phyloP scores from a whole-genome alignment of 2,113 vertebrate genomes.

The Macrotus californicus region DNA sequence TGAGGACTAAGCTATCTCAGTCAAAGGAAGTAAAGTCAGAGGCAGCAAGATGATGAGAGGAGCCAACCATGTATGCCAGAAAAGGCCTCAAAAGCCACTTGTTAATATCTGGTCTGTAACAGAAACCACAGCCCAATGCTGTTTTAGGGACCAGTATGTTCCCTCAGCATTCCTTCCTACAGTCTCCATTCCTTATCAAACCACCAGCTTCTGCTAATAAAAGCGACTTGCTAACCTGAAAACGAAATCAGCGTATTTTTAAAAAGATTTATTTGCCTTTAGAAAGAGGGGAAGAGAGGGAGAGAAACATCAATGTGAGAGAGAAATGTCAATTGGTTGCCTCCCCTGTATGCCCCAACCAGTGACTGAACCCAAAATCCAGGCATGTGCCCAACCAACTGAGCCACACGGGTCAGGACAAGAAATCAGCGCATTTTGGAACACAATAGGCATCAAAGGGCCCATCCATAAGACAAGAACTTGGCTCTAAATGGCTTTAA shows the following conservation, averaged over 20 bases:
- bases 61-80: neutral
- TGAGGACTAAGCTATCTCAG: neutral
- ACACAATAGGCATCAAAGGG: neutral
- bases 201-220: slow-evolving; percentile 3
- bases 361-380: too few relatives aligned
- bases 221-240: neutral
- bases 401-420: neutral
- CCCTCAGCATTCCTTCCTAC: neutral
- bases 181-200: neutral
- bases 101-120: neutral
- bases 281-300: too few relatives aligned
- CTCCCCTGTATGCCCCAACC: too few relatives aligned
- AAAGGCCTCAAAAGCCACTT: neutral
- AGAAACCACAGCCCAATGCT: neutral
- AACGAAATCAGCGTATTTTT: slow-evolving; percentile 18
- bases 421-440: neutral
- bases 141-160: neutral
- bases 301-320: too few relatives aligned
- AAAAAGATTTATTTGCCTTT: too few relatives aligned
- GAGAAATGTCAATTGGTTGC: too few relatives aligned
- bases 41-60: neutral
- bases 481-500: neutral
- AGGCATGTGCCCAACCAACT: too few relatives aligned
- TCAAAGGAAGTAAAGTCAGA: slow-evolving; percentile 18
- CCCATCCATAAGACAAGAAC: neutral